Conservation (phyloP, 92 coral and sea anemone species). For the Epizoanthus rinbou region DNA sequence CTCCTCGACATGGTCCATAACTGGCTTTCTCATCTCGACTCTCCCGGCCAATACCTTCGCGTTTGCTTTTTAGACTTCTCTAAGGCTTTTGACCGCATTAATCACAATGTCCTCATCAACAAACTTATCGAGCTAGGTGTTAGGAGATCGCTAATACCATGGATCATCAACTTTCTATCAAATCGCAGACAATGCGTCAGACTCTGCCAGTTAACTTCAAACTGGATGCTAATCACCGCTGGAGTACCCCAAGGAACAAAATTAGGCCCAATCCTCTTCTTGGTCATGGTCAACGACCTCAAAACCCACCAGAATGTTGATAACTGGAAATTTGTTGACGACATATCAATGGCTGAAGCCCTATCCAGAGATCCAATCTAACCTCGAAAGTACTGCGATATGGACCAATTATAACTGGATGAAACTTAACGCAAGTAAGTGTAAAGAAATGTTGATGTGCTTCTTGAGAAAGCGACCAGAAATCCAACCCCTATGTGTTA, state of each 20-base stretch:
- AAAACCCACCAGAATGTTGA: constrained; percentile 28
- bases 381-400: constrained; percentile 29
- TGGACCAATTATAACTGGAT: constrained; percentile 21
- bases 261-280: constrained; percentile 20
- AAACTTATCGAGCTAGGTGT: constrained; percentile 55
- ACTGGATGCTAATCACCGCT: constrained; percentile 13
- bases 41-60: constrained; percentile 48
- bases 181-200: constrained; percentile 41
- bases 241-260: constrained; percentile 20
- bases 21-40: constrained; percentile 52
- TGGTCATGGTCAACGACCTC: constrained; percentile 30
- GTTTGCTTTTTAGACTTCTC: constrained; percentile 56
- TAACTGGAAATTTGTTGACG: constrained; percentile 25
- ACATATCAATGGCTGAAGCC: constrained; percentile 30
- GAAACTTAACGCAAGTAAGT: constrained; percentile 24
- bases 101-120: constrained; percentile 29
- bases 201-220: constrained; percentile 17
- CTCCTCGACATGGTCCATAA: constrained; percentile 54
- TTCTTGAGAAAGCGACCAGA: constrained; percentile 29
- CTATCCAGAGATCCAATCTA: constrained; percentile 22
- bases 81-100: constrained; percentile 51
- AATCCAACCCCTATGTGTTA: constrained; percentile 27
- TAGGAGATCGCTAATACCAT: constrained; percentile 44
- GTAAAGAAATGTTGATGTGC: constrained; percentile 34
- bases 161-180: constrained; percentile 55